Base-by-base conservation (phyloP, 2,888 invertebrate species). In the Diadromus collaris region DNA sequence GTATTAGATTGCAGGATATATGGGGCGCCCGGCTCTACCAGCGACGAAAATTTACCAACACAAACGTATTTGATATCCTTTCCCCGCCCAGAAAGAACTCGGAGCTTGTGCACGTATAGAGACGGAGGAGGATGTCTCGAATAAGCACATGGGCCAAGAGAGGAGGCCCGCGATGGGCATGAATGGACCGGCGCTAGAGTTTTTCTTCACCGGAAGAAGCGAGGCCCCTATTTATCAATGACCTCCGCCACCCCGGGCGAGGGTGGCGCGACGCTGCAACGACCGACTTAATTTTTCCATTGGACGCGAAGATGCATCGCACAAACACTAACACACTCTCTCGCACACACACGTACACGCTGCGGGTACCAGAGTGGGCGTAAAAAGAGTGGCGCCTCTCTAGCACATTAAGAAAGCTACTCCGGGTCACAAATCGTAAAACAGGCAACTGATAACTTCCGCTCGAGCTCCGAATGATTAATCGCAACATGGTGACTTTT, bases 171-270 rank as follows among this genome's bases (percentile, higher is more conserved):
- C 70, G 69, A 84, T 86, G 82, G 74, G 83, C 86, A 87, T 84
- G 87, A 87, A 87, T 86, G 88, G 81, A 86, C 81, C 85, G 87
- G 85, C 86, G 88, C 87, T 86, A 86, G 85, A 77, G 84, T 86
- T 86, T 87, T 88, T 84, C 84, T 72, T 76, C 77, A 75, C 70
- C 82, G 82, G 67, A 80, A 79, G 77, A 81, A 58, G 69, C 67
- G 76, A 41, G 81, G 80, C 82, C 81, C 84, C 86, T 84, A 86
- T 86, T 87, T 87, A 87, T 87, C 87, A 88, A 86, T 85, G 86
- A 85, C 83, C 83, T 86, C 76, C 68, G 58, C 63, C 74, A 73
- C 76, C 76, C 76, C 68, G 68, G 68, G 72, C 64, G 68, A 78
- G 67, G 78, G 76, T 77, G 80, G 74, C 74, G 46, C 73, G 54